phyloP scores from a whole-genome alignment of 1,140 invertebrate species.

The Dendroctonus ponderosae region DNA sequence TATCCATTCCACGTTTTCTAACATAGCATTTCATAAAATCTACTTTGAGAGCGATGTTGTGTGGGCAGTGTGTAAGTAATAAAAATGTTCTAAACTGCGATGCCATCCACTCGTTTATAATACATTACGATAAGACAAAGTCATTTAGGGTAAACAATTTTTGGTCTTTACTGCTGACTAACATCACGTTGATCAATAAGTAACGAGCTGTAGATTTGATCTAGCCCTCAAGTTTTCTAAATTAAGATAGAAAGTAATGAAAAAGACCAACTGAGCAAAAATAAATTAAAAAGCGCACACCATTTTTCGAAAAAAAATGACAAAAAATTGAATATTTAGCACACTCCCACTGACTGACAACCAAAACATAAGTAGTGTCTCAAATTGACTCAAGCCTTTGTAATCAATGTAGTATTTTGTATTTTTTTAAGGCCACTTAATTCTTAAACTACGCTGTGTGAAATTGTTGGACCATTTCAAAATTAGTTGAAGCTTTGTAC shows the following conservation, averaged over 20 bases:
- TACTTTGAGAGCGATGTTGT: constrained; percentile 1
- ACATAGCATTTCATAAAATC: constrained; percentile 1
- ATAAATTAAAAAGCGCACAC: too few species aligned
- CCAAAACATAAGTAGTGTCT: constrained; percentile 2
- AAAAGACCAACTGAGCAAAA: too few species aligned
- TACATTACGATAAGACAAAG: not conserved
- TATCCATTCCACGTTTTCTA: constrained; percentile 48
- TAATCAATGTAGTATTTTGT: constrained; percentile 46
- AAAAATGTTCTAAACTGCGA: not conserved
- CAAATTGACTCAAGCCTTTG: not conserved
- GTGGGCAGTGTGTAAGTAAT: constrained; percentile 12
- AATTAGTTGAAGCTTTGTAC: not conserved
- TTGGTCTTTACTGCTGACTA: too few species aligned
- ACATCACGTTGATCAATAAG: too few species aligned
- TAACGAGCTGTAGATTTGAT: too few species aligned
- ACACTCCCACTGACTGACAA: constrained; percentile 19
- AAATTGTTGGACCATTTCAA: constrained; percentile 26
- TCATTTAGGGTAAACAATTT: too few species aligned
- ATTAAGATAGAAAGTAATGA: too few species aligned
- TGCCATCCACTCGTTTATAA: constrained; percentile 8
- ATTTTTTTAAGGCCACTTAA: constrained; percentile 42
- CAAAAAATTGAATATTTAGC: not conserved
- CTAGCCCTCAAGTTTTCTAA: too few species aligned
- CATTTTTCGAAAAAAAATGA: too few species aligned
- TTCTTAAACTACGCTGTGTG: constrained; percentile 22